These are phyloP conservation scores for Heterochromis multidens DNA, from an alignment of 2,113 vertebrate species.

Conservation along the genomic window DNA sequence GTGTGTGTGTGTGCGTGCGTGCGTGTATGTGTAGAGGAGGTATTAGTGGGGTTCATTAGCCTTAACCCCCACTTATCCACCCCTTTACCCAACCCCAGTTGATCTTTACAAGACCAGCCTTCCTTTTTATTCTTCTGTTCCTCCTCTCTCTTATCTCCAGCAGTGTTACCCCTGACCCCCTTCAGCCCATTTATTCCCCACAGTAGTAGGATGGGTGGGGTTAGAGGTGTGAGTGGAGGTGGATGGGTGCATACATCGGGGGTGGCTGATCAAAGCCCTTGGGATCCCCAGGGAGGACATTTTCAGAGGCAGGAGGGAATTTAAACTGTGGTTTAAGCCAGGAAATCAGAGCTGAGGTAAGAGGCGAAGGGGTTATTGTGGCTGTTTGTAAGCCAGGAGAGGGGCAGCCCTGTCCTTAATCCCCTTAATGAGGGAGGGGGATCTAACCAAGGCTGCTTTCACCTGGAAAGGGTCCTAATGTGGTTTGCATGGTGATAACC, in stretches of 20 bases:
- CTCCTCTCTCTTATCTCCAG: conserved; percentile 52
- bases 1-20: neutral
- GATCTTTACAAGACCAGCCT: conserved; percentile 57
- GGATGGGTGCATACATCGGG: conserved; percentile 26
- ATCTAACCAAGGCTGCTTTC: conserved; percentile 45
- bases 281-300: conserved; percentile 56
- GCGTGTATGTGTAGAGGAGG: neutral
- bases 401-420: conserved; percentile 49
- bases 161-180: conserved; percentile 46
- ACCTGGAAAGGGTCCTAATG: conserved; percentile 55
- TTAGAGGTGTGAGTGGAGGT: conserved; percentile 13
- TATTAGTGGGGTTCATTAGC: conserved; percentile 51
- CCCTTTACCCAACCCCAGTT: conserved; percentile 45
- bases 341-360: conserved; percentile 53
- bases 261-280: conserved; percentile 57
- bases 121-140: conserved; percentile 33
- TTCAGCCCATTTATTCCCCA: conserved; percentile 9
- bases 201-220: conserved; percentile 11
- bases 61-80: conserved; percentile 41
- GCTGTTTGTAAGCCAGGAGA: conserved; percentile 30
- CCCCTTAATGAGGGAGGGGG: conserved; percentile 60
- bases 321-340: conserved; percentile 55
- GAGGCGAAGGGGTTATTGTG: conserved; percentile 43
- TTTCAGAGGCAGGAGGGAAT: conserved; percentile 49
- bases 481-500: conserved; percentile 56